phyloP scores from a whole-genome alignment of 2,888 invertebrate species.

The Autographa gamma region DNA sequence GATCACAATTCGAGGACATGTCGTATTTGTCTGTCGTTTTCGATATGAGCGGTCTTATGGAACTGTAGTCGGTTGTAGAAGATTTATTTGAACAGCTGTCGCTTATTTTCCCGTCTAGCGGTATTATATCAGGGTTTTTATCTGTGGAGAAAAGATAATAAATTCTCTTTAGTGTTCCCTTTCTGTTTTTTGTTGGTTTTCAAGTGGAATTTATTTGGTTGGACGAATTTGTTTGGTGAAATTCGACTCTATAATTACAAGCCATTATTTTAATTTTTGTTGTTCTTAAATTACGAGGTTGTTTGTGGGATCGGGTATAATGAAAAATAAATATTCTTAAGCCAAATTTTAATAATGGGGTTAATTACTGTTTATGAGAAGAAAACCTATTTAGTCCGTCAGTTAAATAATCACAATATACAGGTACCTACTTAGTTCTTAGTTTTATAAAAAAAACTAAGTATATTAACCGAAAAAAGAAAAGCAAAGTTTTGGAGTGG shows the following conservation, averaged over 20 bases:
- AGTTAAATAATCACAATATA: no score
- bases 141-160: slow-evolving; percentile 70
- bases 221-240: slow-evolving; percentile 33
- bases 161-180: slow-evolving; percentile 43
- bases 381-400: no score
- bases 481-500: no score
- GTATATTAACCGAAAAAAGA: no score
- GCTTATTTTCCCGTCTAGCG: slow-evolving; percentile 84
- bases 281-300: not conserved
- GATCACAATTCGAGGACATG: slow-evolving; percentile 73
- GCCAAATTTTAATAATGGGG: not conserved
- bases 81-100: slow-evolving; percentile 85
- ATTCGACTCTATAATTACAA: slow-evolving; percentile 17
- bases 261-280: slow-evolving; percentile 23
- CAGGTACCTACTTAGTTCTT: no score
- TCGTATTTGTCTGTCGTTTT: slow-evolving; percentile 82
- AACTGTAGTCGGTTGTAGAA: slow-evolving; percentile 83
- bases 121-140: slow-evolving; percentile 87
- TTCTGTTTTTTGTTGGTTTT: slow-evolving; percentile 38
- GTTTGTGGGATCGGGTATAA: not conserved
- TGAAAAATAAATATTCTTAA: not conserved
- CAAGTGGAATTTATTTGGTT: slow-evolving; percentile 39
- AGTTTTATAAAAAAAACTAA: no score
- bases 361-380: no score
- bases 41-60: slow-evolving; percentile 81